These are phyloP conservation scores for Parelbella ahira DNA, from an alignment of 2,888 invertebrate genomes.

Conservation along the genomic window DNA sequence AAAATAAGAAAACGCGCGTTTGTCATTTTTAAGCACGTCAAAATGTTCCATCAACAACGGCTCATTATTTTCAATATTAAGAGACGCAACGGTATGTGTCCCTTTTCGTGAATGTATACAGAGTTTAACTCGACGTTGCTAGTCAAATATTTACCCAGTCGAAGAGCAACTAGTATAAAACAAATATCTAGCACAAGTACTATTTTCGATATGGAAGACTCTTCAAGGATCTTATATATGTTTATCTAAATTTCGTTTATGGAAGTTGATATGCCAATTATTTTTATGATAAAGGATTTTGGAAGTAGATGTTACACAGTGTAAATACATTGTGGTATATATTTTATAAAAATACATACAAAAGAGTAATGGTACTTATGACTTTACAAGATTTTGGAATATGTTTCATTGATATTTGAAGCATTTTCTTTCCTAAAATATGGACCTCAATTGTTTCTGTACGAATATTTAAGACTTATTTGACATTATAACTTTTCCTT, in stretches of 20 bases:
- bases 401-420: constrained; percentile 76
- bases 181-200: constrained; percentile 64
- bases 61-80: neutral
- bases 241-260: constrained; percentile 68
- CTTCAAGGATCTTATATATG: constrained; percentile 56
- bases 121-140: constrained; percentile 32
- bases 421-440: constrained; percentile 51
- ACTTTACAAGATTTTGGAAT: constrained; percentile 61
- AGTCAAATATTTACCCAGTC: constrained; percentile 53
- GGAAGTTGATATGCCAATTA: constrained; percentile 81
- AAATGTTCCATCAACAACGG: too few relatives aligned
- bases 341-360: constrained; percentile 79
- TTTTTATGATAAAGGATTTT: constrained; percentile 60
- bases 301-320: constrained; percentile 70
- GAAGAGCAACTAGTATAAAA: constrained; percentile 49
- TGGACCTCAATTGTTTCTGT: constrained; percentile 51
- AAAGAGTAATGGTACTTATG: constrained; percentile 62
- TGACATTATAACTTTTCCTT: constrained; percentile 34
- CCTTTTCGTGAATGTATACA: constrained; percentile 19
- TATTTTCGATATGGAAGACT: constrained; percentile 81
- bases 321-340: constrained; percentile 73
- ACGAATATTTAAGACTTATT: constrained; percentile 27
- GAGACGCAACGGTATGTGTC: neutral
- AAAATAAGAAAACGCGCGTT: too few relatives aligned
- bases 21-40: neutral